A percentile compares a stretch with the other conserved stretches of the same genome.
phyloP scores from a whole-genome alignment of 1,140 invertebrate species.

The Pogonomyrmex barbatus region DNA sequence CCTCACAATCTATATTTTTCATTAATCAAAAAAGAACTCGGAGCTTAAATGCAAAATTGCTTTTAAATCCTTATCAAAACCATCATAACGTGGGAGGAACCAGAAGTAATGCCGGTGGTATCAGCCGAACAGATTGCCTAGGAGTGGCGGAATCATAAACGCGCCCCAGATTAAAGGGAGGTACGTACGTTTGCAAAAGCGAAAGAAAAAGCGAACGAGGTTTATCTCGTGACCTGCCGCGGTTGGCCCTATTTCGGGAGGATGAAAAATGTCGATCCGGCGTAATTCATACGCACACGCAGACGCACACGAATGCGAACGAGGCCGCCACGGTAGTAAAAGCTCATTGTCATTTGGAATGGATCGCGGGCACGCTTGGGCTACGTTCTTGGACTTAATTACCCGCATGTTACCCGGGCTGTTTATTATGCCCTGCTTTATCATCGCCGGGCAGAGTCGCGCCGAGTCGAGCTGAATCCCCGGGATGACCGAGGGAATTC shows the following conservation, averaged over 20 bases:
- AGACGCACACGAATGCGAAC: conserved; percentile 22
- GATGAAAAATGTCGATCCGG: conserved; percentile 47
- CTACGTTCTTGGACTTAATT: conserved; percentile 68
- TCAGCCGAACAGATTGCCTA: conserved; percentile 11
- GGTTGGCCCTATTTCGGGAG: conserved; percentile 39
- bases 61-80: background rate
- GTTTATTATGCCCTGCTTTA: conserved; percentile 56
- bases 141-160: conserved; percentile 15
- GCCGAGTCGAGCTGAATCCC: background rate
- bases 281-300: conserved; percentile 15
- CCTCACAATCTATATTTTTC: background rate
- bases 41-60: background rate
- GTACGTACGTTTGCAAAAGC: background rate
- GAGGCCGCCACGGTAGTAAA: conserved; percentile 56
- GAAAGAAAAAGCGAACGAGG: background rate
- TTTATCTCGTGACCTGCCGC: conserved; percentile 39
- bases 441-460: conserved; percentile 11
- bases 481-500: conserved; percentile 50
- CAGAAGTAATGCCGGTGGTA: background rate
- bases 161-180: background rate
- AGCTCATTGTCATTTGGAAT: conserved; percentile 52
- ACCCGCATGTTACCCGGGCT: conserved; percentile 65
- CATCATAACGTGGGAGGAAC: background rate
- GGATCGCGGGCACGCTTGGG: conserved; percentile 45
- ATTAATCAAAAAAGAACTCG: background rate